Evolutionary conservation across 2,888 invertebrate species (phyloP).

Genomic region (Pyrrhosoma nymphula): DNA sequence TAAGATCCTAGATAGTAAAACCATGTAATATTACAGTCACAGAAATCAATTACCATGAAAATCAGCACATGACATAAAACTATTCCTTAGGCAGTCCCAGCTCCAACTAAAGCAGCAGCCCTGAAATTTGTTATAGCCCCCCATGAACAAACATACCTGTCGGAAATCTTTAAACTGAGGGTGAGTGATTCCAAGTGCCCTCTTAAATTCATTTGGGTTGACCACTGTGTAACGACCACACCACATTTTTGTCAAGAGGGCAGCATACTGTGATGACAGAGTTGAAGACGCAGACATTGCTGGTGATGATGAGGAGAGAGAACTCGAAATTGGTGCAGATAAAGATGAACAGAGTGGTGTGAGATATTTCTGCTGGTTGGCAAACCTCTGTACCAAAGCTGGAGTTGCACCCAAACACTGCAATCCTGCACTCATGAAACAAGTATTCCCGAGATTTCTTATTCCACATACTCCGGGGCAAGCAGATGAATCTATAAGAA

Average conservation of each 20-base stretch:
- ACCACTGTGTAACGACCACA: conserved; percentile 80
- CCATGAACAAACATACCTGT: conserved; percentile 78
- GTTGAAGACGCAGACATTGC: conserved; percentile 74
- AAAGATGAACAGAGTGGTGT: conserved; percentile 46
- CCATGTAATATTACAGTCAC: no score
- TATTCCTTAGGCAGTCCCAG: no score
- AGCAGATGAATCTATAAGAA: conserved; percentile 73
- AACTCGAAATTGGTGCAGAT: conserved; percentile 38
- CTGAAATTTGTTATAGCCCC: neutral
- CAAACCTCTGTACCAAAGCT: conserved; percentile 80
- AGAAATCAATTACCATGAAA: no score
- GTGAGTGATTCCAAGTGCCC: conserved; percentile 81
- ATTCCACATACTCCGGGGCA: conserved; percentile 81
- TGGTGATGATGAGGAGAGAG: conserved; percentile 24
- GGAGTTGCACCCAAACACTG: conserved; percentile 81
- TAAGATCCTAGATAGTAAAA: no score
- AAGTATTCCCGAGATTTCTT: conserved; percentile 81
- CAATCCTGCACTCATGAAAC: conserved; percentile 81
- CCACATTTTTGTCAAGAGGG: conserved; percentile 81
- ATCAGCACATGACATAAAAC: no score
- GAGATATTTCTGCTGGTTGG: conserved; percentile 53
- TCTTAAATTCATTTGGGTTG: conserved; percentile 81
- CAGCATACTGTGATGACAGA: conserved; percentile 80
- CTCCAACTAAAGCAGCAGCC: no score
- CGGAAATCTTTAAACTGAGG: conserved; percentile 83